Evolutionary conservation across 2,113 vertebrate species (phyloP).

Genomic region (Muntiacus reevesi): DNA sequence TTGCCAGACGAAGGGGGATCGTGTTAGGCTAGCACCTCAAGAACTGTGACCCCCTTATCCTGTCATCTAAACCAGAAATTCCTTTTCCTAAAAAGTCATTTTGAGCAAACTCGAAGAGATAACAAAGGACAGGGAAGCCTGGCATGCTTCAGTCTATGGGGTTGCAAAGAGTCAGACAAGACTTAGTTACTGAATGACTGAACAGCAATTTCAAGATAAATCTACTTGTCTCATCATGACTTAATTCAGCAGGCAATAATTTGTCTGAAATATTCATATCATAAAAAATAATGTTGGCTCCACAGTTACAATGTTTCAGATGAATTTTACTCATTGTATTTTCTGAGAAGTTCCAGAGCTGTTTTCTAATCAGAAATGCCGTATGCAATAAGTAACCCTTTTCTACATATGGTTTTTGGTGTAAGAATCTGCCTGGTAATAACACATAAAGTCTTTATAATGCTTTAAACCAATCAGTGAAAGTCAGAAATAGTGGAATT

Average conservation of each 20-base stretch:
- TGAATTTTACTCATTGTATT: neutral
- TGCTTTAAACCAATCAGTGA: neutral
- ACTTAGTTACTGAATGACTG: neutral
- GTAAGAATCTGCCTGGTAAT: neutral
- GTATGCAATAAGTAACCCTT: neutral
- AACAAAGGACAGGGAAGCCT: neutral
- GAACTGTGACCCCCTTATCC: neutral
- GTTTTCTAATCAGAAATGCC: neutral
- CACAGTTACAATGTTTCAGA: neutral
- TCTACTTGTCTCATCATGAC: neutral
- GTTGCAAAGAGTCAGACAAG: neutral
- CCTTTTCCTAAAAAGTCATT: neutral
- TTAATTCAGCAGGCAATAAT: neutral
- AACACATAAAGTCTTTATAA: neutral
- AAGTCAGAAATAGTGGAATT: neutral
- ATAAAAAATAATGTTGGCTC: neutral
- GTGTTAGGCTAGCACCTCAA: neutral
- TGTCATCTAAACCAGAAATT: neutral
- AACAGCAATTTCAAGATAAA: neutral
- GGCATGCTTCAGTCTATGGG: accelerated
- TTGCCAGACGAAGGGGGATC: neutral
- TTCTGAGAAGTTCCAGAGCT: neutral
- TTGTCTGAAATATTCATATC: neutral
- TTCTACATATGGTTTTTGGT: neutral
- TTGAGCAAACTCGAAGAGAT: neutral